Evolutionary conservation across 2,113 vertebrate species (phyloP), one percentile per base, ranked within the genome.

Genomic region (Thalassarche chlororhynchos): DNA sequence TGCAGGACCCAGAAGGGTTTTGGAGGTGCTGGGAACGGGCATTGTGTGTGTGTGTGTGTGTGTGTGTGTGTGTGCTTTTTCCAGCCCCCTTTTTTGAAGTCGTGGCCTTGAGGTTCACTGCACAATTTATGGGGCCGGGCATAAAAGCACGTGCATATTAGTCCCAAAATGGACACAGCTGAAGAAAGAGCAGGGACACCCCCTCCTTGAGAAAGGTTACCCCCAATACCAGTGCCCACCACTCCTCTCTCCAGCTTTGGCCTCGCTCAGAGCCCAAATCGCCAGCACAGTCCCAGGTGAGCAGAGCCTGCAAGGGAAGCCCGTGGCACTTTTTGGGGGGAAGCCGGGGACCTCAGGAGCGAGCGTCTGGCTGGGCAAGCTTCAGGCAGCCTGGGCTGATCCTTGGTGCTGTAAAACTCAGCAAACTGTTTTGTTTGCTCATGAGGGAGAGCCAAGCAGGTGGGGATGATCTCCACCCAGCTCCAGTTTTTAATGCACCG

Each of bases 241-340:
- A 0, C 40, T 85, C 57, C 17, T 57, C 55, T 78, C 34, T 71
- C 17, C 57, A 46, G 42, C 34, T 75, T n/a, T 79, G 78, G 55
- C 46, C 32, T 28, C 2, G 4, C 46, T 51, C 34, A 24, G 24
- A 87, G 60, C 24, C 57, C 6, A 16, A 20, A 36, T 54, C 0
- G 0, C 31, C 4, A 5, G 47, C 0, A 2, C 44, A 57, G 57
- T 42, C 66, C 52, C 16, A 34, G 13, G 42, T 17, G 34, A 68
- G 52, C 62, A 79, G 52, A 64, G 47, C 52, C 19, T 23, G 6
- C 0, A 5, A 49, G 36, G 47, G 25, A 49, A 88, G 55, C 24
- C 57, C 1, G 0, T 6, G n/a, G 38, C 25, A 42, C 28, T 58
- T 75, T 84, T 38, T 7, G 8, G 44, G 24, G 60, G 11, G 28